These are phyloP conservation scores for Asarcornis scutulata DNA, from an alignment of 2,113 vertebrate genomes.

Conservation along the genomic window DNA sequence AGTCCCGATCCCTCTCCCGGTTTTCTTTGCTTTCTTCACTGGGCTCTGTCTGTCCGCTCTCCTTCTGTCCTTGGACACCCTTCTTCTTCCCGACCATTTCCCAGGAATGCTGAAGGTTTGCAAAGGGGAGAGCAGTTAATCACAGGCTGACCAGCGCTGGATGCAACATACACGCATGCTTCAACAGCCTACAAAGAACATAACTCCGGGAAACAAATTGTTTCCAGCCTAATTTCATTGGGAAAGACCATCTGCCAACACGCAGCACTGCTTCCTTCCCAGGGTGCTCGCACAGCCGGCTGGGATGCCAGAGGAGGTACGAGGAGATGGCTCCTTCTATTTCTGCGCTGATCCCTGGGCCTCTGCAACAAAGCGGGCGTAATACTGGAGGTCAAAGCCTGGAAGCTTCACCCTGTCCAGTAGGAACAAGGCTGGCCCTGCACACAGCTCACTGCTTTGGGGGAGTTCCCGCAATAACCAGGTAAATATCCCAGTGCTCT, in stretches of 20 bases:
- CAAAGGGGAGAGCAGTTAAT: neutral
- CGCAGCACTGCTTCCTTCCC: neutral
- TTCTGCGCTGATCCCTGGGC: neutral
- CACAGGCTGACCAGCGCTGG: neutral
- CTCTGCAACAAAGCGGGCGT: neutral
- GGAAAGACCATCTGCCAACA: neutral
- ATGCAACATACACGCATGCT: neutral
- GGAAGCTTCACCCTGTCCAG: neutral
- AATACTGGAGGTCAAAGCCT: neutral
- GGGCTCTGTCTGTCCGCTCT: slow-evolving; percentile 85
- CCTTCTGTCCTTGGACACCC: slow-evolving; percentile 93
- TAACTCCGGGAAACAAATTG: neutral
- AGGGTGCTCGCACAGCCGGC: neutral
- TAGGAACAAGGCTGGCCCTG: neutral
- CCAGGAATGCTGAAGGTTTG: slow-evolving; percentile 89
- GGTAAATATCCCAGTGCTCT: neutral
- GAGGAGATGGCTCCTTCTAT: neutral
- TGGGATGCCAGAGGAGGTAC: neutral
- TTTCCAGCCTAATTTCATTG: neutral
- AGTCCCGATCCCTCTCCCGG: slow-evolving; percentile 91
- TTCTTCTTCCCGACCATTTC: slow-evolving; percentile 99
- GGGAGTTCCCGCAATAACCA: neutral
- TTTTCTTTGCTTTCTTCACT: slow-evolving; percentile 94
- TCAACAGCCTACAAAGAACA: neutral
- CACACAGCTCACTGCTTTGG: neutral